These are phyloP conservation scores for Spatula versicolor DNA, from an alignment of 2,797 vertebrate genomes.

Conservation along the genomic window DNA sequence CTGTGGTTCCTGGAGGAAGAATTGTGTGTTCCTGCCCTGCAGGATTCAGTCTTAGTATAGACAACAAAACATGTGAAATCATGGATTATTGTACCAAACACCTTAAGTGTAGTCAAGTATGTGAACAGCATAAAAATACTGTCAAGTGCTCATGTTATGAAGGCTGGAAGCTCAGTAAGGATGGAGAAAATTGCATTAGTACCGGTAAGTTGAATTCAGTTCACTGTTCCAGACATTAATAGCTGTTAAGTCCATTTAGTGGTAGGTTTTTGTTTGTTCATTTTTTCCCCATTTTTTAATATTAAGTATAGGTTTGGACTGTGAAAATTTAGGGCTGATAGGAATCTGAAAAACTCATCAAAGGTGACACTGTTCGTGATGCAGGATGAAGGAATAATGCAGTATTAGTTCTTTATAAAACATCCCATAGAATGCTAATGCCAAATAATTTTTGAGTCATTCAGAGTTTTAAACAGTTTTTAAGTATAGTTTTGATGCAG, in stretches of 20 bases:
- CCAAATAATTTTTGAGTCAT: neutral
- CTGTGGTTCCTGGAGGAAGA: constrained; percentile 90
- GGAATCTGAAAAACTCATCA: neutral
- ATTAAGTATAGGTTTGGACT: neutral
- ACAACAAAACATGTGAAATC: constrained; percentile 92
- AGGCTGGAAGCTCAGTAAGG: constrained; percentile 90
- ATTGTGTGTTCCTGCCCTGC: constrained; percentile 92
- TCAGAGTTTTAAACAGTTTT: neutral
- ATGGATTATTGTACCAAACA: constrained; percentile 94
- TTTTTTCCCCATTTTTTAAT: neutral
- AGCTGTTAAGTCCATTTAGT: neutral
- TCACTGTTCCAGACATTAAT: neutral
- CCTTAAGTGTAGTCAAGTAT: constrained; percentile 94
- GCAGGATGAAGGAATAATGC: neutral
- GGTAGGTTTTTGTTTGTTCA: neutral
- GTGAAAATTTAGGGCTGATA: neutral
- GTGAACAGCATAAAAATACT: constrained; percentile 93
- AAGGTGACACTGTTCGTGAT: neutral
- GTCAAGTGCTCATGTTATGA: constrained; percentile 98
- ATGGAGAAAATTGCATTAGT: constrained; percentile 92
- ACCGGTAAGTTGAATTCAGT: constrained; percentile 80
- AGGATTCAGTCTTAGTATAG: constrained; percentile 86
- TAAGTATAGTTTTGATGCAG: neutral
- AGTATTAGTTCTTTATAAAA: neutral
- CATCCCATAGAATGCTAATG: neutral